Evolutionary conservation across 2,888 invertebrate genomes (phyloP).

Genomic region (Diabrotica balteata): DNA sequence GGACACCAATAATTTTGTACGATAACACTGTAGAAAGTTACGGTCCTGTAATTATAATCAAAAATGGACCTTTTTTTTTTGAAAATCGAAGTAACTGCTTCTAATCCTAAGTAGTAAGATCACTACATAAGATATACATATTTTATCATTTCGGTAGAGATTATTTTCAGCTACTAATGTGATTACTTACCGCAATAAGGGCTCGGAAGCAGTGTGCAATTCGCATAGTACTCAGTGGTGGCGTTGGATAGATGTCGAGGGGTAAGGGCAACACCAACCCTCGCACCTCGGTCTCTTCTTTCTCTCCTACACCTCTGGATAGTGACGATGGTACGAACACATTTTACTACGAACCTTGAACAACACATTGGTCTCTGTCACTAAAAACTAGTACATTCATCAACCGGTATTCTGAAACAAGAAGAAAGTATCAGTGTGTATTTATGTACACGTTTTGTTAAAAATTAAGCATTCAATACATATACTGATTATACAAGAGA

Average conservation of each 20-base stretch:
- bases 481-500: too few relatives aligned
- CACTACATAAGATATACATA: neutral
- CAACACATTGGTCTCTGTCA: slow-evolving; percentile 32
- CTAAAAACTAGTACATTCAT: slow-evolving; percentile 16
- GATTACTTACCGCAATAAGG: slow-evolving; percentile 75
- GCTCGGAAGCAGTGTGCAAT: slow-evolving; percentile 76
- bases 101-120: too few relatives aligned
- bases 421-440: too few relatives aligned
- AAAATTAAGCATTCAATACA: too few relatives aligned
- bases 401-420: slow-evolving; percentile 32
- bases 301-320: slow-evolving; percentile 37
- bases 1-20: too few relatives aligned
- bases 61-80: too few relatives aligned
- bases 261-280: slow-evolving; percentile 54
- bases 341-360: slow-evolving; percentile 30
- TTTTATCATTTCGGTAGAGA: neutral
- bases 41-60: too few relatives aligned
- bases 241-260: slow-evolving; percentile 65
- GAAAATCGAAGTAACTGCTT: too few relatives aligned
- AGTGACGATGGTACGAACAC: slow-evolving; percentile 28
- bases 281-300: slow-evolving; percentile 48
- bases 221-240: slow-evolving; percentile 78
- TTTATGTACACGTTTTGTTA: too few relatives aligned
- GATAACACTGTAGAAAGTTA: too few relatives aligned
- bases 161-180: slow-evolving; percentile 51